A percentile compares a stretch with the other conserved stretches of the same genome.
phyloP scores from a whole-genome alignment of 1,140 invertebrate genomes.

The Listronotus oregonensis region DNA sequence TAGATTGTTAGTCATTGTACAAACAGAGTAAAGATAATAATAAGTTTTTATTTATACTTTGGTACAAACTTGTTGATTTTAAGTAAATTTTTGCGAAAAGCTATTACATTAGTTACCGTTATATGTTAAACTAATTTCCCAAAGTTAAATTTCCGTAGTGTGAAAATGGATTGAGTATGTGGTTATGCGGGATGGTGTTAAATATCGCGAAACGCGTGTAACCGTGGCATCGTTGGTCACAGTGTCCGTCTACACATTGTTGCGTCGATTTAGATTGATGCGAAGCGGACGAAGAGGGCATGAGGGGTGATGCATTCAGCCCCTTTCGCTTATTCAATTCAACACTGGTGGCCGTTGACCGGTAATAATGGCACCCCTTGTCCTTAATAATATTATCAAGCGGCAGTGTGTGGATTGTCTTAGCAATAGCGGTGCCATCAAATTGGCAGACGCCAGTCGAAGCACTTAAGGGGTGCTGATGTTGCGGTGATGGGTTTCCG shows the following conservation, averaged over 20 bases:
- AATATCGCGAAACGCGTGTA: conserved; percentile 21
- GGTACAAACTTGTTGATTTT: too few relatives aligned
- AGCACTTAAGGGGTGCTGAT: conserved; percentile 43
- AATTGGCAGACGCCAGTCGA: conserved; percentile 38
- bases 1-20: too few relatives aligned
- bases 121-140: conserved; percentile 1
- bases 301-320: conserved; percentile 29
- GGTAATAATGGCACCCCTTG: conserved; percentile 25
- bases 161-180: too few relatives aligned
- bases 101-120: not conserved
- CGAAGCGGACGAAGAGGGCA: conserved; percentile 22
- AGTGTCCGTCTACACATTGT: conserved; percentile 39
- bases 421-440: conserved; percentile 40
- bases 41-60: too few relatives aligned
- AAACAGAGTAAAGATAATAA: too few relatives aligned
- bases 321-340: conserved; percentile 36
- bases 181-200: conserved; percentile 1
- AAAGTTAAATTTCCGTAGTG: too few relatives aligned
- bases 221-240: conserved; percentile 23
- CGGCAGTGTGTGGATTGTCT: conserved; percentile 41
- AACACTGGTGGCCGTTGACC: conserved; percentile 15
- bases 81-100: too few relatives aligned
- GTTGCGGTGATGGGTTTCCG: conserved; percentile 45
- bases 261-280: conserved; percentile 47
- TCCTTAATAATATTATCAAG: conserved; percentile 44